A percentile compares a stretch with the other conserved stretches of the same genome.
These are phyloP conservation scores for Mormyrus hasselquistii DNA, from an alignment of 2,797 vertebrate genomes.

Conservation along the genomic window DNA sequence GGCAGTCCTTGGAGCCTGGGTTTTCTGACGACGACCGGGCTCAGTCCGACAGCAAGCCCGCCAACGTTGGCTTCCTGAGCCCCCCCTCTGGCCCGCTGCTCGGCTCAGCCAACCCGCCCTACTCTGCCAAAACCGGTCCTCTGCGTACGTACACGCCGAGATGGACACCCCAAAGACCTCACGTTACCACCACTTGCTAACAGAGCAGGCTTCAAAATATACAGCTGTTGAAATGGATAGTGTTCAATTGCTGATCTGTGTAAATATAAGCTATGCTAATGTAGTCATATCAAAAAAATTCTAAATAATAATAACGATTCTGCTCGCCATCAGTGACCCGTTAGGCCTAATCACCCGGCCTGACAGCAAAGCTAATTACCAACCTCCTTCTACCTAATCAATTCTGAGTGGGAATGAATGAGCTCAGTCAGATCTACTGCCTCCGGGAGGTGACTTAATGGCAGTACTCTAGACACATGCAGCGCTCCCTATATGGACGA, in stretches of 20 bases:
- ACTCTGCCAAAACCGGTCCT: constrained; percentile 64
- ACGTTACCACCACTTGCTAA: neutral
- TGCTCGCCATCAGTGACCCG: neutral
- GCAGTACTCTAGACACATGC: neutral
- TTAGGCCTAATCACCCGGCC: neutral
- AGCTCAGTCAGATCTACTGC: neutral
- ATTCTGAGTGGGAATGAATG: constrained; percentile 7
- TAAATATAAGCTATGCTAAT: neutral
- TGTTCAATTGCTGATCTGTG: neutral
- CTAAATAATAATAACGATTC: neutral
- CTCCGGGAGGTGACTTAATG: neutral
- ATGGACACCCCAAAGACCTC: neutral
- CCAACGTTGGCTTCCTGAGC: constrained; percentile 66
- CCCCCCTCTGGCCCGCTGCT: constrained; percentile 73
- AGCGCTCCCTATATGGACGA: neutral
- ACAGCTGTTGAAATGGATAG: neutral
- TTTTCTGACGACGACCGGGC: constrained; percentile 74
- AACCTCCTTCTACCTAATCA: neutral
- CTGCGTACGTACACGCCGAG: constrained; percentile 64
- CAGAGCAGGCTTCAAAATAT: neutral
- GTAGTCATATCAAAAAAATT: neutral
- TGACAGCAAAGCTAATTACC: constrained; percentile 5
- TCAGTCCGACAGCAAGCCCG: constrained; percentile 67
- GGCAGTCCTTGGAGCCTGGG: constrained; percentile 66
- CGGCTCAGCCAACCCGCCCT: constrained; percentile 60